phyloP scores from a whole-genome alignment of 2,888 invertebrate species.

The Orthosia cruda region DNA sequence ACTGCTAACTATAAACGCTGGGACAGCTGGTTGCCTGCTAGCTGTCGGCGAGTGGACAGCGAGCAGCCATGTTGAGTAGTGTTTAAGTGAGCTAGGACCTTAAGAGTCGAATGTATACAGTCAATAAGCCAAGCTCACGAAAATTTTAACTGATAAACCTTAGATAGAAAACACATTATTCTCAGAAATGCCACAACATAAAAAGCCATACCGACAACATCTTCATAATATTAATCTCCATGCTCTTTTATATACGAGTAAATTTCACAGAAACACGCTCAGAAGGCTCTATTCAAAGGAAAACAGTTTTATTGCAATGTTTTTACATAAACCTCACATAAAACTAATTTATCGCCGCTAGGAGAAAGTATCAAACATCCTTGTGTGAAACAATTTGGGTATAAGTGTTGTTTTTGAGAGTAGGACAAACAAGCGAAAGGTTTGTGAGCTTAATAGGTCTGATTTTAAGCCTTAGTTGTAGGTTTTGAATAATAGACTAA shows the following conservation, averaged over 20 bases:
- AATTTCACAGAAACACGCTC: conserved; percentile 69
- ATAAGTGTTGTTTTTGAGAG: conserved; percentile 40
- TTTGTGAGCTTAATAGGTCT: not conserved
- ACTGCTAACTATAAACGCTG: too few relatives aligned
- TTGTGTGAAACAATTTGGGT: conserved; percentile 49
- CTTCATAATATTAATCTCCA: conserved; percentile 53
- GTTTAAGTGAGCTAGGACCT: too few relatives aligned
- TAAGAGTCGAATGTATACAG: not conserved
- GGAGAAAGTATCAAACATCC: conserved; percentile 55
- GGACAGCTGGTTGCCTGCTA: too few relatives aligned
- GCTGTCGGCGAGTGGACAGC: too few relatives aligned
- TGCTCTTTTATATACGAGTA: conserved; percentile 59
- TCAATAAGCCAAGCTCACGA: not conserved
- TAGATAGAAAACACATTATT: not conserved
- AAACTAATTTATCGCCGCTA: conserved; percentile 83
- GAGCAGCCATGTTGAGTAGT: too few relatives aligned
- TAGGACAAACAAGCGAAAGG: conserved; percentile 20
- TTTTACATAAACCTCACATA: conserved; percentile 86
- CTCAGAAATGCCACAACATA: not conserved
- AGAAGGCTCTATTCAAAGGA: conserved; percentile 76
- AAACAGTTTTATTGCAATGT: conserved; percentile 83
- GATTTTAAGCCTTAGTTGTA: not conserved
- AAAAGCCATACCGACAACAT: conserved; percentile 8
- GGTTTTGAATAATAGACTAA: not conserved
- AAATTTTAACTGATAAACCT: not conserved